These are phyloP conservation scores for Halcyon badia DNA, from an alignment of 2,797 vertebrate species.

Conservation along the genomic window DNA sequence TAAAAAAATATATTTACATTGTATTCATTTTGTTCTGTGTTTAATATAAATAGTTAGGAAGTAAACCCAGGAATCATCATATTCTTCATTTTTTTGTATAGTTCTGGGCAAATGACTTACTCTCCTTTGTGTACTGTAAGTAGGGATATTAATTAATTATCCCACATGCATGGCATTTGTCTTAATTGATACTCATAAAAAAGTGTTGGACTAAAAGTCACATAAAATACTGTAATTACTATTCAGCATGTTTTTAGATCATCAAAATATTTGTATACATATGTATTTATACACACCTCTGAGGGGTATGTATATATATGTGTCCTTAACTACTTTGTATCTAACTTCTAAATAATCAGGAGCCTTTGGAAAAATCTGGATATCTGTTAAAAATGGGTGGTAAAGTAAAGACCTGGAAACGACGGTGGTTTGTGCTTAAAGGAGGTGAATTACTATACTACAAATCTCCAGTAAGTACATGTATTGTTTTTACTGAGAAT, in stretches of 20 bases:
- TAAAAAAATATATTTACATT: not conserved
- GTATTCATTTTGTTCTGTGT: not conserved
- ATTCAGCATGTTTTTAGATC: not conserved
- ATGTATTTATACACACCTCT: not conserved
- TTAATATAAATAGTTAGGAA: not conserved
- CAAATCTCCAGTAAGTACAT: constrained; percentile 93
- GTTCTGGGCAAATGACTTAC: not conserved
- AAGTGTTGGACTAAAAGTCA: not conserved
- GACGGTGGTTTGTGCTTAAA: constrained; percentile 98
- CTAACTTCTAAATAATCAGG: constrained; percentile 81
- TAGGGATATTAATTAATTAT: not conserved
- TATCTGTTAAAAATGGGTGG: constrained; percentile 98
- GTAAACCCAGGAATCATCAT: not conserved
- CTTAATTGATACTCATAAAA: constrained; percentile 5
- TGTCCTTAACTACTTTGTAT: not conserved
- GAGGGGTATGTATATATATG: not conserved
- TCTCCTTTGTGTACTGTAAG: not conserved
- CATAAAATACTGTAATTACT: not conserved
- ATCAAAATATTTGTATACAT: accelerated
- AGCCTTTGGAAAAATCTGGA: constrained; percentile 96
- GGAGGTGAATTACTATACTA: constrained; percentile 96
- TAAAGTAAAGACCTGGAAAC: constrained; percentile 97
- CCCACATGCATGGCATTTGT: not conserved
- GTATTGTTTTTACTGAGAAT: not conserved
- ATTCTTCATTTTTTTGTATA: constrained; percentile 6